Evolutionary conservation across 1,140 invertebrate genomes (phyloP), one percentile per base, ranked within the genome.

Genomic region (Lamellibrachia luymesi): DNA sequence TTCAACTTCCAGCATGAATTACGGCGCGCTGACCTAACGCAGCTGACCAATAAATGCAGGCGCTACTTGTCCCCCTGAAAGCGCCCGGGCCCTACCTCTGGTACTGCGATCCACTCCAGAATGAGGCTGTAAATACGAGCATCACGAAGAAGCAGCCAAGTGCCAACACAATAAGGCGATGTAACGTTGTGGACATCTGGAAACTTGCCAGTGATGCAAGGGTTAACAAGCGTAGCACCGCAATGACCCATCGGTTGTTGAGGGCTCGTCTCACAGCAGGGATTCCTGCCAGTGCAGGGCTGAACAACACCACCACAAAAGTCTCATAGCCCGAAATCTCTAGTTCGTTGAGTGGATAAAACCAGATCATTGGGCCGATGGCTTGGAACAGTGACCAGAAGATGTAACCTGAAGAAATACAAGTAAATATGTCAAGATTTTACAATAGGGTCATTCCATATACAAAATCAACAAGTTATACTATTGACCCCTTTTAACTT

Each of bases 301-400:
- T 94, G 38, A 96, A 95, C 94, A 95, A 95, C 22, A 95, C 93
- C 2, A 92, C 94, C 91, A 95, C 94, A 94, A 95, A 96, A 13
- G 94, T 94, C 95, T 96, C 96, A 95, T 96, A 96, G 64, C 96
- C 96, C 8, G 96, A 96, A 38, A 96, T 95, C 92, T 96, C 96
- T 17, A 96, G 94, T 93, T 96, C 95, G 94, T 96, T 96, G 10
- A 96, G 94, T 38, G 96, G 96, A 94, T 96, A 96, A 93, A 96
- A 96, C 96, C 96, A 96, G 91, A 96, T 96, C 95, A 96, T 96
- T 5, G 96, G 95, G n/a, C 94, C 95, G 49, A 96, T 93, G 7
- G 94, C 96, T 94, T 96, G 95, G 92, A 96, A 96, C 38, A 96
- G 93, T 90, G 94, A 95, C 96, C 96, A 96, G 93, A 96, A 96